Conservation (phyloP, 2,888 invertebrate genomes). For the Steinernema scapterisci region DNA sequence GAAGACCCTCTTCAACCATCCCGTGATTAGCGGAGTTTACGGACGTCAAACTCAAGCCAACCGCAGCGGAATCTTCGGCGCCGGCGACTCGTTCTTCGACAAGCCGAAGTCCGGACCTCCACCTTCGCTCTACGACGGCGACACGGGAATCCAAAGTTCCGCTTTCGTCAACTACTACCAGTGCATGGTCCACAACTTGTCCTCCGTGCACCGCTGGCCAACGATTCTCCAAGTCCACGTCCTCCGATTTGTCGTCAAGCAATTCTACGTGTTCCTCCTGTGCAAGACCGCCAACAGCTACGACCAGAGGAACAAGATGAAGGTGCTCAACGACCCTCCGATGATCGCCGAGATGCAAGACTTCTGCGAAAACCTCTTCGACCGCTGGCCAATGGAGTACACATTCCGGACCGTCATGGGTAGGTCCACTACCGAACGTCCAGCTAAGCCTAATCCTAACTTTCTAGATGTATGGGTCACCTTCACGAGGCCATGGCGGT, state of each 20-base stretch:
- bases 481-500: slow-evolving; percentile 16
- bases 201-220: slow-evolving; percentile 4
- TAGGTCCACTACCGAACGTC: no score
- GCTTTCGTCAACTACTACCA: slow-evolving; percentile 20
- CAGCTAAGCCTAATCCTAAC: no score
- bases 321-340: slow-evolving; percentile 13
- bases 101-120: background rate
- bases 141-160: background rate
- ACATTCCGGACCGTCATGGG: slow-evolving; percentile 10
- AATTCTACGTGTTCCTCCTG: slow-evolving; percentile 16
- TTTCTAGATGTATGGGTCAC: background rate
- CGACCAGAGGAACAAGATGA: slow-evolving; percentile 4
- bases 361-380: slow-evolving; percentile 4
- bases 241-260: slow-evolving; percentile 14
- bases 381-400: slow-evolving; percentile 2
- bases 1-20: background rate
- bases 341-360: slow-evolving; percentile 12
- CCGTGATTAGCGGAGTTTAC: background rate
- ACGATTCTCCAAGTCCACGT: background rate
- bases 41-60: background rate
- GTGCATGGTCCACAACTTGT: background rate
- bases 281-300: background rate
- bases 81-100: background rate
- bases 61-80: background rate
- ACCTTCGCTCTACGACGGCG: background rate